Base-by-base conservation (phyloP, 2,113 vertebrate genomes). In the Triplophysa siluroides region DNA sequence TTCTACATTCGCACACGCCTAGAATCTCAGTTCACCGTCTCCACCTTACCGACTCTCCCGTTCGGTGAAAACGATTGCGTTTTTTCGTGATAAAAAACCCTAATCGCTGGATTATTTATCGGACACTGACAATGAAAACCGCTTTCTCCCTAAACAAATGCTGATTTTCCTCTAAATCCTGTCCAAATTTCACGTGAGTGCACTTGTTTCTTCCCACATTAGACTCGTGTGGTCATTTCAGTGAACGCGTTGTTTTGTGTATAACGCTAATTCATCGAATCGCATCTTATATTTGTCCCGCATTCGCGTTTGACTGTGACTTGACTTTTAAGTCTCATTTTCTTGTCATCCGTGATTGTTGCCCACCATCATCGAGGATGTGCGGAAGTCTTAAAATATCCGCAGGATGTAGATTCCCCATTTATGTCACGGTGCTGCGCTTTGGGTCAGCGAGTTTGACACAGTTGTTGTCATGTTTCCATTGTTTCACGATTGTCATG, bases 121-220 rank as follows among this genome's bases (percentile, higher is more conserved):
- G 85, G 85, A 88, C 78, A 2, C 78, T 83, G 85, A 89, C 86
- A 86, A 92, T 91, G 89, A 85, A 80, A 67, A 75, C 69, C 81
- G 67, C 70, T 83, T 72, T 80, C 47, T 29, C 18, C 58, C 19
- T 68, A 78, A 82, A 81, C 80, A 82, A 5, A 85, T 89, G 90
- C 88, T 91, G 88, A 90, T 84, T 58, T 24, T 13, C n/a, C 41
- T 78, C 23, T 76, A 76, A 76, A 45, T n/a, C 76, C 33, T 4
- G 23, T 21, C 58, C 23, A 79, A 81, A 78, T 82, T 90, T 83
- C 85, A 88, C 83, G 93, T 94, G 88, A 94, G 93, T 93, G 87
- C 78, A 81, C 19, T 81, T 79, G 79, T 67, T 14, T 64, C 58
- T n/a, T 76, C 78, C 52, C 52, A 79, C 75, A 64, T 75, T 86